Evolutionary conservation across 2,888 invertebrate species (phyloP), one percentile per base, ranked within the genome.

Genomic region (Selenia dentaria): DNA sequence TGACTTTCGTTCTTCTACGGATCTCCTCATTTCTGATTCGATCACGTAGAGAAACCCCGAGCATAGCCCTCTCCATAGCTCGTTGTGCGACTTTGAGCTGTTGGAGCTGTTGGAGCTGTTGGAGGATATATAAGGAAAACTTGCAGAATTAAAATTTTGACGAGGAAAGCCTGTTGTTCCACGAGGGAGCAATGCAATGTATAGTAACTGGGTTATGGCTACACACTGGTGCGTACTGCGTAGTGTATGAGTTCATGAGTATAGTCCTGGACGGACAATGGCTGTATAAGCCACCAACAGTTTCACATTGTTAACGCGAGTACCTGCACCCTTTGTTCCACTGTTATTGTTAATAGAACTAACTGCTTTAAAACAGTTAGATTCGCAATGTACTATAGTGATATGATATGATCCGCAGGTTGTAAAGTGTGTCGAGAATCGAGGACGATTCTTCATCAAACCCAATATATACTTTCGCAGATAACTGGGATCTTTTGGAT

Each of bases 291-390:
- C 32, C 40, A 49, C 43, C 44, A 34, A 26, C 38, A 40, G 48
- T 70, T 67, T 61, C 68, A 70, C 69, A 74, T 76, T 80, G 81
- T 81, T 76, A 67, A 62, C 59, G 60, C 62, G 55, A 56, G 49
- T 74, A 73, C 75, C 67, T 65, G 69, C 41, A 53, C 62, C 66
- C 67, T 76, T 82, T 83, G 82, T 82, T 81, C 67, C 64, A 51
- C 61, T 69, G 64, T 64, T 70, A 68, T 54, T 57, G 56, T 58
- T 47, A 13, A 37, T 22, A 22, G 22, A 39, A 33, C 8, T 44
- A 43, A 45, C 51, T 47, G 51, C 45, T 47, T 26, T 39, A 33
- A 28, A 52, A 55, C 52, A 54, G 51, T 51, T 59, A 57, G 8
- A 33, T 29, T 51, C 31, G 32, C 13, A 29, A 28, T n/a, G n/a